Evolutionary conservation across 2,888 invertebrate genomes (phyloP), one percentile per base, ranked within the genome.

Genomic region (Artemia sinica): DNA sequence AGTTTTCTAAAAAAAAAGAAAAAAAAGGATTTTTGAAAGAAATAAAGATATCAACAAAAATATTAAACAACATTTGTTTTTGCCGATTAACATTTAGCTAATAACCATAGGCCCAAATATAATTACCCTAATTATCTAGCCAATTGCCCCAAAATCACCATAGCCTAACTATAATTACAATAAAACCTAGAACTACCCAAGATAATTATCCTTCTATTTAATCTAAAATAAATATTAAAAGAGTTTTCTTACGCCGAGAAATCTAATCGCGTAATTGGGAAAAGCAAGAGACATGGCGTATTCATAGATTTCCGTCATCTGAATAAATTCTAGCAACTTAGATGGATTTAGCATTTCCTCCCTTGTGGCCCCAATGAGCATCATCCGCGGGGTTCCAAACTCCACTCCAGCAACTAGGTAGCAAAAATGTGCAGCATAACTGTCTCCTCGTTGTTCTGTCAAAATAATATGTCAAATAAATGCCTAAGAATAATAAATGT

Each of bases 281-380:
- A 86, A 87, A 73, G 85, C 87, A 67, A 95, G 81, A 71, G 87
- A 85, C 72, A 88, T 83, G 7, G 93, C 94, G 77, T 92, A 96
- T 79, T 95, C 95, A 78, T 92, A 95, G 71, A 95, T 86, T 80
- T 95, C 94, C 0, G 95, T 95, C 79, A 93, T 88, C 80, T 94
- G 89, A 71, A 95, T 87, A 41, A 93, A 90, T 76, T 87, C 86
- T 76, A 87, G 86, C 69, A 83, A 85, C 63, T 88, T 87, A 77
- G 91, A 87, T 75, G 84, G 71, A 66, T 72, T 76, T 75, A 87
- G 86, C 3, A 82, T 75, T 74, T 82, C 79, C 70, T 83, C 82
- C 72, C 87, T 82, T 74, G 86, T 85, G 8, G 88, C 84, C 70
- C 92, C 89, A 72, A 95, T 82, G 66, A 95, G 82, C 68, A 91